Conservation (phyloP, 2,797 vertebrate species). For the Arctocebus calabarensis region DNA sequence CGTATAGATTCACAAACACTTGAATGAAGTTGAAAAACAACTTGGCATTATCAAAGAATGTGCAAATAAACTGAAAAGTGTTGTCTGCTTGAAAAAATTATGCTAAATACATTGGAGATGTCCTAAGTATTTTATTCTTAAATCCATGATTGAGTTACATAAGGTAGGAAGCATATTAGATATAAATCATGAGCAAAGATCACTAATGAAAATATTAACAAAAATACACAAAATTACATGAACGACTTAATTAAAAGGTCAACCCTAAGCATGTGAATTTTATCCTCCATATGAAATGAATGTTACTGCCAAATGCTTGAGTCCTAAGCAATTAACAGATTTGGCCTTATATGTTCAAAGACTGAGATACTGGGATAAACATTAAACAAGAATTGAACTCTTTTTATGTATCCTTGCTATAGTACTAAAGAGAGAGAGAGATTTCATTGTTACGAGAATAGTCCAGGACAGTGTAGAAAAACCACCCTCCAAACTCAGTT, state of each 20-base stretch:
- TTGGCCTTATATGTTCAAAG: conserved; percentile 58
- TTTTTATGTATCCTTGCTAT: no score
- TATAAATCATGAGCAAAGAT: conserved; percentile 38
- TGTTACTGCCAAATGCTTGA: conserved; percentile 65
- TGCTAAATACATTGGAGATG: neutral
- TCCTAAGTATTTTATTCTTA: neutral
- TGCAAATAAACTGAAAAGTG: neutral
- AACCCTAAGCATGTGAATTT: conserved; percentile 69
- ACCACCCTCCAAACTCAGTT: no score
- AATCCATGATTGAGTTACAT: neutral
- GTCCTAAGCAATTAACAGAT: conserved; percentile 63
- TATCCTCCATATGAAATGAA: conserved; percentile 54
- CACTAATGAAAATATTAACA: conserved; percentile 69
- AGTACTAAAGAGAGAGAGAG: no score
- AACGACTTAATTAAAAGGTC: conserved; percentile 77
- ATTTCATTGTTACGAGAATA: no score
- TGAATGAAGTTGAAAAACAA: neutral
- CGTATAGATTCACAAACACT: neutral
- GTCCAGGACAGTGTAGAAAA: no score
- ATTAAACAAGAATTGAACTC: neutral
- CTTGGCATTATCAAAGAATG: neutral
- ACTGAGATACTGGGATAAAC: conserved; percentile 34
- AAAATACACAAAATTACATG: conserved; percentile 60
- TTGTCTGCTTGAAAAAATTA: neutral
- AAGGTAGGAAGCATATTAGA: conserved; percentile 25